Base-by-base conservation (phyloP, 2,888 invertebrate genomes). In the Pyrrhosoma nymphula region DNA sequence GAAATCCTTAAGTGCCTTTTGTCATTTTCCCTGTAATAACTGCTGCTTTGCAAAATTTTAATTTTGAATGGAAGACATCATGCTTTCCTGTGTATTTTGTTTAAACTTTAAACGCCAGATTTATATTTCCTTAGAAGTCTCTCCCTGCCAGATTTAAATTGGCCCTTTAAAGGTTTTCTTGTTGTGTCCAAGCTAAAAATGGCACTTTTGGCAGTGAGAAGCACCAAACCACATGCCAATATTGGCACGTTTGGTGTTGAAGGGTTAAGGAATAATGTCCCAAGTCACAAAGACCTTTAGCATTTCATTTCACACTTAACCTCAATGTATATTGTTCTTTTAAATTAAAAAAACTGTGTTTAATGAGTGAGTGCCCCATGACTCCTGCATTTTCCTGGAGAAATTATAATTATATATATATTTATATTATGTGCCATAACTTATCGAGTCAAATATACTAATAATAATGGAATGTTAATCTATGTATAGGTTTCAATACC, bases 351-450 rank as follows among this genome's bases (percentile, higher is more conserved):
- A n/a, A 69, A 39, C 14, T 8, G 35, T 63, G 39, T 35, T 35
- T 16, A 47, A 16, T 63, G 63, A 26, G 30, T 35, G 35, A 82
- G 8, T 35, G 30, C 18, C 47, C 69, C 10, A 69, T 26, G 47
- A 10, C 63, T 63, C 63, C 63, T 39, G 4, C 20, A 39, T 39
- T 91, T 63, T 63, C 60, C 39, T 39, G 89, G 55, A 60, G 69
- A 82, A 82, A 82, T 82, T 82, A 35, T 82, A 35, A 23, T 35
- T 82, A 82, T 82, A 35, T 35, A 55, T 35, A 26, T 26, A 93
- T 93, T 93, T 63, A 93, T 69, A 69, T 63, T 35, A 91, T 91
- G 91, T 93, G 93, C 93, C 93, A 69, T 47, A 93, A 23, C 93
- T 63, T 69, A 93, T 39, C 63, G 39, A 69, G 47, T 93, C 20